Evolutionary conservation across 1,140 invertebrate genomes (phyloP).

Genomic region (Palaemon carinicauda): DNA sequence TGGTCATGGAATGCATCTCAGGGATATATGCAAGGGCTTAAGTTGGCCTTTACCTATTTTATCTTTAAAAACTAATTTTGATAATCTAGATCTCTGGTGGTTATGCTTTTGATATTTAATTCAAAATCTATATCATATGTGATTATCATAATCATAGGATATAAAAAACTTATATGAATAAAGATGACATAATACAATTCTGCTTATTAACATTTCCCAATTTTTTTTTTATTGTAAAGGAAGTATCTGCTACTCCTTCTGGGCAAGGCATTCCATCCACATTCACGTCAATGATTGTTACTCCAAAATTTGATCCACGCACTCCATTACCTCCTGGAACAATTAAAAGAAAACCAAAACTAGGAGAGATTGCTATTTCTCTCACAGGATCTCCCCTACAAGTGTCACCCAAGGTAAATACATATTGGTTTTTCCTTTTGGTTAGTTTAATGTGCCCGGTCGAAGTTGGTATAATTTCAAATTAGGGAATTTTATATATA

Average conservation of each 20-base stretch:
- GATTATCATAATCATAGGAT: neutral
- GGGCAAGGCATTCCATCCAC: neutral
- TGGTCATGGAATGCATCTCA: too few species aligned
- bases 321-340: constrained; percentile 31
- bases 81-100: too few species aligned
- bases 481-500: too few species aligned
- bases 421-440: too few species aligned
- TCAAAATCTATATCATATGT: neutral
- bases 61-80: too few species aligned
- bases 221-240: neutral
- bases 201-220: neutral
- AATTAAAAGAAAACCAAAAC: constrained; percentile 13
- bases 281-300: neutral
- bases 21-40: too few species aligned
- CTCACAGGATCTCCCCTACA: constrained; percentile 28
- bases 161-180: too few species aligned
- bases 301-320: constrained; percentile 34
- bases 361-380: constrained; percentile 39
- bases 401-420: constrained; percentile 18
- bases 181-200: too few species aligned
- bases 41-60: too few species aligned
- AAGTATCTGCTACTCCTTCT: neutral
- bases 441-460: too few species aligned
- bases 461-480: too few species aligned
- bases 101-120: neutral